A percentile compares a stretch with the other conserved stretches of the same genome.
Evolutionary conservation across 2,113 vertebrate genomes (phyloP).

Genomic region (Carlito syrichta): DNA sequence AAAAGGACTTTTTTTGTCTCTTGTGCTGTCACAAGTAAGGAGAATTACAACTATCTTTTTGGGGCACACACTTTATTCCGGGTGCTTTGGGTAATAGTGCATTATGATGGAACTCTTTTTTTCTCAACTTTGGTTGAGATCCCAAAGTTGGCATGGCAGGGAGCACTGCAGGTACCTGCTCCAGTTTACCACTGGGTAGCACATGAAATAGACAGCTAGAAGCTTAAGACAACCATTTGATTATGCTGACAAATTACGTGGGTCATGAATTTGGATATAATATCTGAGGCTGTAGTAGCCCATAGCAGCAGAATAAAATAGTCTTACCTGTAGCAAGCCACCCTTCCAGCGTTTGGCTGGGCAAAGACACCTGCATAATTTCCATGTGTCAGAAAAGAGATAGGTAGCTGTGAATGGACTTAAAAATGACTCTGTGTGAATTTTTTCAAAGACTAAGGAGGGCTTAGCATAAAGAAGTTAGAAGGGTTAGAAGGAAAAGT

Average conservation of each 20-base stretch:
- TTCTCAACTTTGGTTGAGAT: not conserved
- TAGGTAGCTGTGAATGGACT: not conserved
- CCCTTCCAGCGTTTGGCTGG: not conserved
- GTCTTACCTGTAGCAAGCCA: not conserved
- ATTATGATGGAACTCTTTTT: not conserved
- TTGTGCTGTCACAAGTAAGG: not conserved
- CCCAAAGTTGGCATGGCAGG: not conserved
- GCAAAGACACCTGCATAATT: not conserved
- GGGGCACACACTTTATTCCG: not conserved
- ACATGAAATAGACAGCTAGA: not conserved
- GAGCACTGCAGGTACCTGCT: not conserved
- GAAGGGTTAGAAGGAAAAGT: not conserved
- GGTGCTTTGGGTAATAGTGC: not conserved
- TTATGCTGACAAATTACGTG: not conserved
- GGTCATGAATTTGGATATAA: not conserved
- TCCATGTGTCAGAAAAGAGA: not conserved
- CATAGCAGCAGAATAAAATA: not conserved
- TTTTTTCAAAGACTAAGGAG: not conserved
- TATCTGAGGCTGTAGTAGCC: not conserved
- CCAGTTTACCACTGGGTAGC: not conserved
- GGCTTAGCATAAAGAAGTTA: not conserved
- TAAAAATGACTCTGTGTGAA: not conserved
- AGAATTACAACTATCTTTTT: not conserved
- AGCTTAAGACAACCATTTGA: not conserved
- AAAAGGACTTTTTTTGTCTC: not conserved